These are phyloP conservation scores for Eubasilissa regina DNA, from an alignment of 1,140 invertebrate genomes.

Conservation along the genomic window DNA sequence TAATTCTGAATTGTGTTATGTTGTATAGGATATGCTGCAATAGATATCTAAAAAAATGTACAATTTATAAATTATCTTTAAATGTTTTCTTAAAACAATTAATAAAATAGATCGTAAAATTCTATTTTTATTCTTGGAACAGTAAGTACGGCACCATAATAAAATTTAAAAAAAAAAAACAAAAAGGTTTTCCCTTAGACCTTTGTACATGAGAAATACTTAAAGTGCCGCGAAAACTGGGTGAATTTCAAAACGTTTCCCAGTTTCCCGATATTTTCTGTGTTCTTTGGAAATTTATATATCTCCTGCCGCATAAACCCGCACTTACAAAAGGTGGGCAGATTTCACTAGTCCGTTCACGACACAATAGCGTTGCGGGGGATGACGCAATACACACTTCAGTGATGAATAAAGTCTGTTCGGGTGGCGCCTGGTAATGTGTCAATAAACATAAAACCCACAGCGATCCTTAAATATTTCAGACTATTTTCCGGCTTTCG, in stretches of 20 bases:
- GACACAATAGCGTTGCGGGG: conserved; percentile 19
- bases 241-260: conserved; percentile 5
- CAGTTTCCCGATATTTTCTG: conserved; percentile 4
- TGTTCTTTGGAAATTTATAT: conserved; percentile 21
- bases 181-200: background rate
- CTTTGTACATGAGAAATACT: background rate
- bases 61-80: background rate
- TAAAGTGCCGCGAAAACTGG: background rate
- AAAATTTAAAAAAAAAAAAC: too few relatives aligned
- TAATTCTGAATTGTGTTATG: too few relatives aligned
- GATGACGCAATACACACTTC: conserved; percentile 25
- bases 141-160: too few relatives aligned
- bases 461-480: conserved; percentile 41
- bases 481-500: background rate
- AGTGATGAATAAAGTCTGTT: conserved; percentile 32
- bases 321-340: conserved; percentile 22
- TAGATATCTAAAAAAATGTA: too few relatives aligned
- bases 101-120: background rate
- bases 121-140: too few relatives aligned
- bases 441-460: conserved; percentile 41
- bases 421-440: conserved; percentile 42
- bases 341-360: conserved; percentile 1
- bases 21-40: too few relatives aligned
- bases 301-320: conserved; percentile 16
- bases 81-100: background rate